Evolutionary conservation across 2,888 invertebrate species (phyloP), one percentile per base, ranked within the genome.

Genomic region (Acrocyrtus sp.): DNA sequence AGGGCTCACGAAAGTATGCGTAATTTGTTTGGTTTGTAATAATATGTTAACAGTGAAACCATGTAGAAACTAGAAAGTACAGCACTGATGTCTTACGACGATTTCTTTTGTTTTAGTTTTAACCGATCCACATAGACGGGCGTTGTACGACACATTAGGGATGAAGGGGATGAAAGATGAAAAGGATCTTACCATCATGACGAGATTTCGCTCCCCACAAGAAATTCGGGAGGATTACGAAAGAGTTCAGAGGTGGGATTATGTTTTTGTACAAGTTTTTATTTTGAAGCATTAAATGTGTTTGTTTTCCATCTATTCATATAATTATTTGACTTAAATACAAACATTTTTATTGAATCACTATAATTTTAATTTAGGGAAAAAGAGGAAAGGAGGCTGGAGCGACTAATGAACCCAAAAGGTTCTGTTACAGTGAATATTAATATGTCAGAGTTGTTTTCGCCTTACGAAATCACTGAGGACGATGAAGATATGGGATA

Each of bases 151-250:
- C 86, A 89, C 88, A 58, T 85, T 89, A 84, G 97, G 97, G n/a
- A 90, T 92, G 63, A 91, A 92, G 82, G 98, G 98, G 0, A 86
- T 98, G 27, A 92, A 96, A 84, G 60, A 69, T 45, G 69, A 68
- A 41, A 65, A 57, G 19, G 67, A 74, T 15, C 24, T 51, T 5
- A 27, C 34, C 4, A 88, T 98, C 34, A 93, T 98, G 29, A 92
- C 95, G 82, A 88, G 95, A 41, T 94, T 93, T 1, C 92, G 93
- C 84, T 96, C 97, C 2, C 96, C 98, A 1, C 90, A 94, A 80
- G 98, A 99, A 88, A 98, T 99, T 70, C 87, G 96, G 68, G 97
- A 96, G 74, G 98, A 98, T 85, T 98, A 96, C 87, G 97, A 98
- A 85, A 89, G 95, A 76, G 82, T 89, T 60, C 86, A 87, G 63